Conservation (phyloP, 37 sponge, comb jelly and placozoan species). For the Petrosia ficiformis region DNA sequence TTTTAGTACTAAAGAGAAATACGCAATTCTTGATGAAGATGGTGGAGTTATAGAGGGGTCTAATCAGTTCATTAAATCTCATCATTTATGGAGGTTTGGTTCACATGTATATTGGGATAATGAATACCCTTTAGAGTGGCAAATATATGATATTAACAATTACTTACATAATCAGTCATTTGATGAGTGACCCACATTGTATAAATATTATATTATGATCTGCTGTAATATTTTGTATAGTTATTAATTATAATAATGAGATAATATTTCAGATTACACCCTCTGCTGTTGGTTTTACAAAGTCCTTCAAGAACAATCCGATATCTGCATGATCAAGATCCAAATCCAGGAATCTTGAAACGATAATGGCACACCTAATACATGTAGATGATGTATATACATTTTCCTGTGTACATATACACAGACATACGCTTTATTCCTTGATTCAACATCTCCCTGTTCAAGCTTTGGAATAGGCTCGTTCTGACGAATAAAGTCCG, state of each 20-base stretch:
- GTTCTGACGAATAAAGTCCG: conserved; percentile 65
- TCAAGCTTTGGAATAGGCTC: conserved; percentile 29
- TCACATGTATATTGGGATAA: conserved; percentile 26
- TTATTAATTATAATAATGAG: too few species aligned
- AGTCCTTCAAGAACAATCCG: conserved; percentile 67
- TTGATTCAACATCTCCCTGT: background rate
- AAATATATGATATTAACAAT: conserved; percentile 51
- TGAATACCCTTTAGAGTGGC: conserved; percentile 53
- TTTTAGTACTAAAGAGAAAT: conserved; percentile 34
- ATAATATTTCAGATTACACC: conserved; percentile 49
- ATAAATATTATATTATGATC: too few species aligned
- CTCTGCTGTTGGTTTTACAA: conserved; percentile 53
- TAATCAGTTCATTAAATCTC: background rate
- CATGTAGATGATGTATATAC: too few species aligned
- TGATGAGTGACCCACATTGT: background rate
- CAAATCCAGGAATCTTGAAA: conserved; percentile 58
- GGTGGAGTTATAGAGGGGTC: conserved; percentile 23
- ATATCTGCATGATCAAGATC: conserved; percentile 64
- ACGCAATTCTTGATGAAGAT: conserved; percentile 18
- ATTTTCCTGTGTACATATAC: background rate
- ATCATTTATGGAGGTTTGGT: conserved; percentile 44
- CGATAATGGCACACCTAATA: conserved; percentile 65
- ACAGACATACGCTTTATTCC: background rate
- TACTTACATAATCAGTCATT: background rate
- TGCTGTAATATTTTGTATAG: too few species aligned